Conservation (phyloP, 64 coral and sea anemone species). For the Montipora cactus region DNA sequence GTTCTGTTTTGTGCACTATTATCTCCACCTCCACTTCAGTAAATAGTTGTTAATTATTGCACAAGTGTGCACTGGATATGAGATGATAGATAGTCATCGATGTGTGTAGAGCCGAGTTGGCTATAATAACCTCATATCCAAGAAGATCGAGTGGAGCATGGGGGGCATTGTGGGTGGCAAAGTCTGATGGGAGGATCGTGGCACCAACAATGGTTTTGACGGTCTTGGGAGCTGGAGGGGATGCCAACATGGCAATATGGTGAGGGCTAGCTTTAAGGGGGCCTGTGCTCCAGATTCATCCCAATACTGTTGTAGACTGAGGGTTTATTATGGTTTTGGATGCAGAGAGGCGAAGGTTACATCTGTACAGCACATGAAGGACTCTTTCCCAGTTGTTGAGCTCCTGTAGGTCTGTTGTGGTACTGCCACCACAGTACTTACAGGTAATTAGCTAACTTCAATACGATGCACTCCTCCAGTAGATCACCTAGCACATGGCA, state of each 20-base stretch:
- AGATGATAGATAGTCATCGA: too few relatives aligned
- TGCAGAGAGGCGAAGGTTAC: constrained; percentile 48
- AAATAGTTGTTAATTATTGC: too few relatives aligned
- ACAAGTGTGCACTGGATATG: too few relatives aligned
- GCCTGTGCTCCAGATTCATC: constrained; percentile 44
- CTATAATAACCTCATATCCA: too few relatives aligned
- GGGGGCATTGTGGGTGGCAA: too few relatives aligned
- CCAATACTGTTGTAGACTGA: constrained; percentile 8
- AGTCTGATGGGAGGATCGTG: too few relatives aligned
- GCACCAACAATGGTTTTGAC: neutral
- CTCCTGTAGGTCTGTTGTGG: neutral
- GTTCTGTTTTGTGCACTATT: too few relatives aligned
- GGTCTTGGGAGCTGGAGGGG: neutral
- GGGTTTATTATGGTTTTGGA: constrained; percentile 42
- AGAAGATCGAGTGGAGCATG: too few relatives aligned
- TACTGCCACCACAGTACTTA: neutral
- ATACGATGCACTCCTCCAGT: constrained; percentile 15
- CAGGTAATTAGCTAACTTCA: constrained; percentile 36
- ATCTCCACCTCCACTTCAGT: too few relatives aligned
- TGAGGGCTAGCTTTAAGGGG: constrained; percentile 6
- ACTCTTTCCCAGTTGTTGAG: neutral
- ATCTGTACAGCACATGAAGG: neutral
- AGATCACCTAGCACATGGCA: constrained; percentile 47
- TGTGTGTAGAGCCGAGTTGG: too few relatives aligned
- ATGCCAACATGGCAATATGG: too few relatives aligned